Base-by-base conservation (phyloP, 2,888 invertebrate genomes). In the Brachyopa scutellaris region DNA sequence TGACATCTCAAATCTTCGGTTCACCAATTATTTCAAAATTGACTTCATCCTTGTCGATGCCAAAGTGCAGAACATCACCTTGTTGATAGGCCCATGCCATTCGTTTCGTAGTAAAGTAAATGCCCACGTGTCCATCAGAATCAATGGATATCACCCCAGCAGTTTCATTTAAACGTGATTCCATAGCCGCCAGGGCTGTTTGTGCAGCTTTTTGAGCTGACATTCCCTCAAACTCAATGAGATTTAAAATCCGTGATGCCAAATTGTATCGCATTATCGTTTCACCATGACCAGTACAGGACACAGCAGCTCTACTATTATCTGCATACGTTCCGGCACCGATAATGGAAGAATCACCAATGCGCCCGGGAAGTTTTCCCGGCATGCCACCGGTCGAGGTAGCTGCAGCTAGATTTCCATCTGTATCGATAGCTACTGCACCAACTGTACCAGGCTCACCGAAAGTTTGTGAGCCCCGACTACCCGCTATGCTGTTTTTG, bases 351-450 rank as follows among this genome's bases (percentile, higher is more conserved):
- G 95, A 94, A 86, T 96, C 96, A 7, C 96, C 95, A 84, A 95
- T 94, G 23, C 96, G 92, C 0, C 96, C 96, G 0, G 93, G 92
- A 85, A 94, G 92, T 89, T 96, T 96, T 0, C 95, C 96, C 59
- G 93, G 95, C 85, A 95, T 94, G 0, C 97, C 97, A 1, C 97
- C 97, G 0, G 96, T 97, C 6, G 96, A 96, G 0, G 96, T 97
- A 0, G 95, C 96, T 1, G 93, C 95, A 0, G 95, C 95, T 49
- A 96, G 90, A 86, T 94, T 93, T 0, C 96, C 96, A 11, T 91
- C 45, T 0, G 31, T 17, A 31, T 80, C 76, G 19, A 97, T 91
- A 0, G 95, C 96, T 1, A 97, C 95, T 2, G 96, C 96, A 4
- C 97, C 97, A 0, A 97, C 96, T 0, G 96, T 96, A 5, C 95